Evolutionary conservation across 2,113 vertebrate genomes (phyloP).

Genomic region (Dromiciops gliroides): DNA sequence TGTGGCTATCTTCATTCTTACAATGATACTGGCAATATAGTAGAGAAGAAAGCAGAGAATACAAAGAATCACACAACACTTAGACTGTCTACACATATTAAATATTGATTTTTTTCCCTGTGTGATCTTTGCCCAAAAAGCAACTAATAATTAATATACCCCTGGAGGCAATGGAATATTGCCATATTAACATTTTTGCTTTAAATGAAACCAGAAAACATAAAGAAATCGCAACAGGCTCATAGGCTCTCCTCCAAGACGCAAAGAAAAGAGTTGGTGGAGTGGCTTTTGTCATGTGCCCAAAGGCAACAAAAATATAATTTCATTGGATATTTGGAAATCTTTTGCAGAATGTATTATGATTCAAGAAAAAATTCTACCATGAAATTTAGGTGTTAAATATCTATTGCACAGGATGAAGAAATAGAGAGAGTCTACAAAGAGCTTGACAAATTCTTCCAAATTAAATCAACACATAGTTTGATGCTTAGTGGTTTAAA

Average conservation of each 20-base stretch:
- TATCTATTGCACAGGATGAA: background rate
- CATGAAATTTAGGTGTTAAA: background rate
- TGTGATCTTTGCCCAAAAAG: background rate
- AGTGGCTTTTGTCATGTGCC: background rate
- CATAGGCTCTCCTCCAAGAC: background rate
- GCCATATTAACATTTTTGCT: background rate
- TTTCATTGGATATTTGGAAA: background rate
- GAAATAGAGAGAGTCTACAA: background rate
- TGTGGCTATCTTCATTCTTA: background rate
- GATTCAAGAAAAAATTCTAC: background rate
- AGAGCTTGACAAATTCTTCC: background rate
- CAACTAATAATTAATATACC: background rate
- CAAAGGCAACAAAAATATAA: background rate
- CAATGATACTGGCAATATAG: background rate
- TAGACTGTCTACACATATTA: background rate
- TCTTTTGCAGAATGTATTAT: background rate
- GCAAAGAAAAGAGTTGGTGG: background rate
- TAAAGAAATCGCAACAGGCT: background rate
- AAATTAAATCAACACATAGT: background rate
- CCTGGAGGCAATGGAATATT: background rate
- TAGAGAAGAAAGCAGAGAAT: background rate
- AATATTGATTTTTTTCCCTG: background rate
- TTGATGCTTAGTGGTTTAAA: background rate
- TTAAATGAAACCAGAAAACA: background rate
- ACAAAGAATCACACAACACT: background rate